Evolutionary conservation across 2,113 vertebrate species (phyloP).

Genomic region (Halcyon senegalensis): DNA sequence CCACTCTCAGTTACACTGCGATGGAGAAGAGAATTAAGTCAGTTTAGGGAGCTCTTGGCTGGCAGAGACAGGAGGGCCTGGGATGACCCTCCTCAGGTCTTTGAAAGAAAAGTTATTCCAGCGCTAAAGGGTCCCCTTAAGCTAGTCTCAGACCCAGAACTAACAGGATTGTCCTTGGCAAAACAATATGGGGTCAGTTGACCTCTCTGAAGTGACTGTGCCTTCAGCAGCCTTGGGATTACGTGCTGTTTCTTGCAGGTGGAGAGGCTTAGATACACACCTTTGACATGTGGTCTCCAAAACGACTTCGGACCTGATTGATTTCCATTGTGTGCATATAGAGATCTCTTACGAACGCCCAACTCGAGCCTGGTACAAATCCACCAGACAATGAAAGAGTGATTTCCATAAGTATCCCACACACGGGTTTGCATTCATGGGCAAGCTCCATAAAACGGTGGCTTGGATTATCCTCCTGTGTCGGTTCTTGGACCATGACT

Average conservation of each 20-base stretch:
- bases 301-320: not conserved
- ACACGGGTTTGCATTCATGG: accelerated
- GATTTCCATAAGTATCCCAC: not conserved
- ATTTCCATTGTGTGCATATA: not conserved
- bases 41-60: too few species aligned
- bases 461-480: not conserved
- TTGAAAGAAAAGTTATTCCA: not conserved
- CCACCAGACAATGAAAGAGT: not conserved
- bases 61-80: not conserved
- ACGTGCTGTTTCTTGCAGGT: not conserved
- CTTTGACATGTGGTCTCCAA: not conserved
- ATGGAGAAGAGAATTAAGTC: not conserved
- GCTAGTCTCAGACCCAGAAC: not conserved
- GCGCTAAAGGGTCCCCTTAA: not conserved
- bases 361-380: not conserved
- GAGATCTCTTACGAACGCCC: not conserved
- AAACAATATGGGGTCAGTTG: not conserved
- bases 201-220: not conserved
- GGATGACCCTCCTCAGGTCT: not conserved
- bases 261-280: too few species aligned
- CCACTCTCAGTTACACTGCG: accelerated
- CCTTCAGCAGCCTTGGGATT: not conserved
- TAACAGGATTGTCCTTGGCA: not conserved
- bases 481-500: not conserved
- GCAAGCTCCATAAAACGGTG: not conserved